These are phyloP conservation scores for Hesperia comma DNA, from an alignment of 2,888 invertebrate genomes.

Conservation along the genomic window DNA sequence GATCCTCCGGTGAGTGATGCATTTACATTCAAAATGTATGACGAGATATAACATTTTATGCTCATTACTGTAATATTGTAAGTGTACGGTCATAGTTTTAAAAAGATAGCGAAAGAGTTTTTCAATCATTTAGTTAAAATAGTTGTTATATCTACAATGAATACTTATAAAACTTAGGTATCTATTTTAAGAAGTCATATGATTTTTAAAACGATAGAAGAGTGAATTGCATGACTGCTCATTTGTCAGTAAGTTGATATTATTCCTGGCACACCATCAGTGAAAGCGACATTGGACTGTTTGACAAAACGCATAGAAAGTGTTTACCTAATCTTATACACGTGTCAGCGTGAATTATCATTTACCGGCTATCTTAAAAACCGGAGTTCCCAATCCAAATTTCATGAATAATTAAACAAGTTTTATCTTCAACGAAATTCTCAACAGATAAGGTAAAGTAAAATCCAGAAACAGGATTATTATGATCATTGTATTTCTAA, in stretches of 20 bases:
- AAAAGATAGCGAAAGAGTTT: neutral
- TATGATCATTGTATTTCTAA: too few species aligned
- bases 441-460: too few species aligned
- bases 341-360: neutral
- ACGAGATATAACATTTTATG: neutral
- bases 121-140: neutral
- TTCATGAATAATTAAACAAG: too few species aligned
- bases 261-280: slow-evolving; percentile 25
- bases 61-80: neutral
- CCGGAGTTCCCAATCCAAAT: neutral
- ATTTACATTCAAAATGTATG: neutral
- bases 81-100: neutral
- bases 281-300: slow-evolving; percentile 40
- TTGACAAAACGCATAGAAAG: slow-evolving; percentile 37
- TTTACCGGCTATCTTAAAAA: neutral
- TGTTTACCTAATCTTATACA: slow-evolving; percentile 17
- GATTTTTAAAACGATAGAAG: too few species aligned
- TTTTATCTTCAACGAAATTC: too few species aligned
- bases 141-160: too few species aligned
- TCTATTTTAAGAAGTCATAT: neutral
- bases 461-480: too few species aligned
- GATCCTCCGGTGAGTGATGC: slow-evolving; percentile 63
- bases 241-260: neutral
- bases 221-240: neutral
- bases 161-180: neutral